Base-by-base conservation (phyloP, 2,113 vertebrate genomes). In the Meleagris gallopavo region DNA sequence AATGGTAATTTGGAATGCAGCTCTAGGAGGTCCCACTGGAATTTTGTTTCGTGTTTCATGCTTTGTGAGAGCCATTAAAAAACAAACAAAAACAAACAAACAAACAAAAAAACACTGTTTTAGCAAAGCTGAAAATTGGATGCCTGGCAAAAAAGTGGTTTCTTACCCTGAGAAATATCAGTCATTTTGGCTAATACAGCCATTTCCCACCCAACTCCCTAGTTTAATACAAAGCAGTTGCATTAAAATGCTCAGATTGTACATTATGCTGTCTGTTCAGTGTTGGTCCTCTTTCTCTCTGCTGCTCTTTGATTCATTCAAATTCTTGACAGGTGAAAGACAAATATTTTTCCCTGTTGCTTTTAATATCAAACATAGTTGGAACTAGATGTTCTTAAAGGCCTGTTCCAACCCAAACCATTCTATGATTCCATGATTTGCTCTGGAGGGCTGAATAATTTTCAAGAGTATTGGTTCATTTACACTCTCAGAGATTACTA, bases 261-360 rank as follows among this genome's bases (percentile, higher is more conserved):
- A 3, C 48, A 67, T 52, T 52, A 52, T 52, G 50, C 60, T 88
- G 50, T 20, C 60, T 77, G 64, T 86, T 86, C 72, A 67, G 83
- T 21, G 36, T 4, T 50, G 25, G 4, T 60, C 8, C 34, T 89
- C 77, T 58, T 45, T 34, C 13, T 76, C 11, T 84, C 77, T 65
- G 20, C 48, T 87, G 52, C 81, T 70, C 50, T 94, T 58, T 80
- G 64, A 46, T 89, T 29, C 29, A 91, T 64, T 77, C 65, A 88
- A 79, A 64, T 55, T 46, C 41, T 88, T 81, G 64, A 85, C 87
- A 91, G 75, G 66, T 87, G 55, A 82, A 84, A 90, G 70, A 74
- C 41, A 86, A 93, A 6, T 85, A 66, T 84, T 75, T 84, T 32
- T 40, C 32, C 73, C 46, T 29, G 6, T 0, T 86, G 41, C 34